A percentile compares a stretch with the other conserved stretches of the same genome.
These are phyloP conservation scores for Sitta europaea DNA, from an alignment of 2,113 vertebrate species.

Conservation along the genomic window DNA sequence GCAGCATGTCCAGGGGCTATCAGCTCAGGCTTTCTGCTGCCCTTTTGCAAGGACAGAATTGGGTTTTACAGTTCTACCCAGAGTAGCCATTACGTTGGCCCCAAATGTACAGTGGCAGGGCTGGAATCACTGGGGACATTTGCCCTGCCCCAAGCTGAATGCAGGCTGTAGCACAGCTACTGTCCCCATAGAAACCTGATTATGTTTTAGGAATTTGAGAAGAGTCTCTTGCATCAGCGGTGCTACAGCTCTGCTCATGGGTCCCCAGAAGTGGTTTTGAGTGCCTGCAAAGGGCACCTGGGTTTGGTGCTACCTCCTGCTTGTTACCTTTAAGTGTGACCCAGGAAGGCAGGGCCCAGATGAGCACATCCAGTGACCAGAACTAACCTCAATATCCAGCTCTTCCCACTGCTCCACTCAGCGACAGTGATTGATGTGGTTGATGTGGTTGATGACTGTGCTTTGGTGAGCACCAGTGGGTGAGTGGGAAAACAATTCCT, in stretches of 20 bases:
- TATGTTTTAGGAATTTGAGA: background rate
- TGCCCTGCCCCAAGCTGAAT: background rate
- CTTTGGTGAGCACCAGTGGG: background rate
- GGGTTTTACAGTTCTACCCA: background rate
- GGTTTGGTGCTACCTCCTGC: background rate
- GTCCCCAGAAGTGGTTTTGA: background rate
- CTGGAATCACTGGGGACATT: background rate
- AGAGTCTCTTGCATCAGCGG: background rate
- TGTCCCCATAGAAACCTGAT: background rate
- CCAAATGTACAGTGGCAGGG: background rate
- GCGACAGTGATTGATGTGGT: rapidly evolving
- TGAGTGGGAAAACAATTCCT: background rate
- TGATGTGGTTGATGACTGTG: background rate
- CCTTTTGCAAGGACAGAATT: background rate
- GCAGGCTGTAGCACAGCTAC: background rate
- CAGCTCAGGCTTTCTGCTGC: background rate
- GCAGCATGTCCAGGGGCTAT: background rate
- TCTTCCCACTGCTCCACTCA: background rate
- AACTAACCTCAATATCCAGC: background rate
- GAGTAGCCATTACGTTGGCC: background rate
- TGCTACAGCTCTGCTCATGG: background rate
- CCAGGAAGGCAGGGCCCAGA: background rate
- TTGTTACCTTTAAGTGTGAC: background rate
- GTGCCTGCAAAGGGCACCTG: background rate
- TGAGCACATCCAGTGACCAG: background rate